Percentiles rank a stretch among this genome's conserved stretches.
Evolutionary conservation across 2,797 vertebrate genomes (phyloP).

Genomic region (Anguilla obscura): DNA sequence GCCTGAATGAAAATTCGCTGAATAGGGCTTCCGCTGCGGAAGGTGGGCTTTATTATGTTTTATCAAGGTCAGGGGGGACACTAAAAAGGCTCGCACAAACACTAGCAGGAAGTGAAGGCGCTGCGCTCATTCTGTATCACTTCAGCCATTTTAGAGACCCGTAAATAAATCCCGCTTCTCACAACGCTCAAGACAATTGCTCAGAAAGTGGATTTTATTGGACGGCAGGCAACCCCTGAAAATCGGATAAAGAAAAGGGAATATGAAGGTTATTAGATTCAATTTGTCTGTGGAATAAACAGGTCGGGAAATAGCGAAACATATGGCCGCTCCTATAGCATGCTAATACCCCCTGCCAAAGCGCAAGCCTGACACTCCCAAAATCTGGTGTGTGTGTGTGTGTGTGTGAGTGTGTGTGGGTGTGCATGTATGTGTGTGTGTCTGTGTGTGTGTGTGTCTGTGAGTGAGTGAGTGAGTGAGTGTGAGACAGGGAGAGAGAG

Average conservation of each 20-base stretch:
- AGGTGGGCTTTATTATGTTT: background rate
- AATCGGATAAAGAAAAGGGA: background rate
- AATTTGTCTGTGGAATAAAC: background rate
- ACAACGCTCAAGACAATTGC: background rate
- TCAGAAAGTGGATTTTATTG: conserved; percentile 21
- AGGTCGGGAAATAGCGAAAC: conserved; percentile 51
- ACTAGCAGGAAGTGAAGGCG: background rate
- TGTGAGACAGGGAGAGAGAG: background rate
- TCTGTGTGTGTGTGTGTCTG: background rate
- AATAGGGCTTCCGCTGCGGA: background rate
- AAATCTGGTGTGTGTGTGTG: conserved; percentile 13
- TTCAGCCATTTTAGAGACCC: background rate
- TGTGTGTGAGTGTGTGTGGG: conserved; percentile 16
- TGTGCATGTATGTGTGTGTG: background rate
- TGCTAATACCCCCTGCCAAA: conserved; percentile 31
- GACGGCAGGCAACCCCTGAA: background rate
- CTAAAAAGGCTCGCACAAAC: background rate
- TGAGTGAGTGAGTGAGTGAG: conserved; percentile 3
- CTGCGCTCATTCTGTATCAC: background rate
- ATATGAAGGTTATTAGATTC: background rate
- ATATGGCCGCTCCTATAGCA: conserved; percentile 73
- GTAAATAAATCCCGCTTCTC: background rate
- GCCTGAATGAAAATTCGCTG: background rate
- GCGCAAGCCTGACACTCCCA: conserved; percentile 1
- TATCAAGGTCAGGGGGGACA: conserved; percentile 10